Base-by-base conservation (phyloP, 2,797 vertebrate genomes). In the Gorsachius magnificus region DNA sequence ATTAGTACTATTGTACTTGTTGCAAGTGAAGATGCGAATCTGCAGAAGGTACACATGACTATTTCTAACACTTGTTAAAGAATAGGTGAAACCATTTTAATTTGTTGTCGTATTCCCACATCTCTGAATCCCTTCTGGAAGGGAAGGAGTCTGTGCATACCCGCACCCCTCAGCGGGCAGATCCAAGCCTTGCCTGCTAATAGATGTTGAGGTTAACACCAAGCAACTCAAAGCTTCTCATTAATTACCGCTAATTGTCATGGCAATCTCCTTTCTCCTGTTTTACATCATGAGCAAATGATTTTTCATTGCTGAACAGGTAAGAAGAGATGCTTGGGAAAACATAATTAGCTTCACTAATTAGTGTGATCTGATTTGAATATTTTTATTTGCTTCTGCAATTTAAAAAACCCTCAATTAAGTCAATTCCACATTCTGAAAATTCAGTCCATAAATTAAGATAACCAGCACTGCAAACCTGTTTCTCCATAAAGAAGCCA, bases 211-310 rank as follows among this genome's bases (percentile, higher is more conserved):
- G 75, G 86, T 92, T 85, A 87, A 95, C 72, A 81, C 1, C 1
- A 61, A 92, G 25, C 43, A 89, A 94, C 85, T 93, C 88, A 94
- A 96, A 96, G 82, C 76, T 81, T 69, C 90, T 92, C 93, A 93
- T 96, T 96, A 97, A 94, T 95, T 96, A 93, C 83, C 64, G 16
- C 60, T 91, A 93, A 95, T 93, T 96, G 81, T 94, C 86, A 92
- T 4, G 10, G 54, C 89, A 93, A 75, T 95, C 86, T 87, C 78
- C 45, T 63, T 94, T 50, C 71, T 53, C 48, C 70, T 82, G 77
- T 90, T 94, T 89, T 92, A 91, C 82, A 93, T 82, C 71, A 54
- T 1, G 85, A 95, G 66, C 43, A 88, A 93, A 87, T 88, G 65
- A 91, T 65, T 95, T 96, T 89, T 51, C 78, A 48, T 35, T 86